These are phyloP conservation scores for Drosophila rubida DNA, from an alignment of 2,888 invertebrate genomes.

Conservation along the genomic window DNA sequence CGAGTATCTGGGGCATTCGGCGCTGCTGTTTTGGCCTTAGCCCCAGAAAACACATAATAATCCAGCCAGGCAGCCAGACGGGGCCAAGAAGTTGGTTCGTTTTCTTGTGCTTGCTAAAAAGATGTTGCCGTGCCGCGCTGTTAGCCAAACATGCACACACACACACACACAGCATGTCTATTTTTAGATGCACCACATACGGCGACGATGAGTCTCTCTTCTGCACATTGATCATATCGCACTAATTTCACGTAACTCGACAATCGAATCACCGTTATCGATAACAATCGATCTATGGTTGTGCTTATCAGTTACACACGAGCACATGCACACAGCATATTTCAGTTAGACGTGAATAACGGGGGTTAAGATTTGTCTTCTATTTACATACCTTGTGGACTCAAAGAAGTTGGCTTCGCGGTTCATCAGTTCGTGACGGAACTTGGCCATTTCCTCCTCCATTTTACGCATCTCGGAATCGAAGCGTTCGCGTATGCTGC, in stretches of 20 bases:
- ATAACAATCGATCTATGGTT: slow-evolving; percentile 6
- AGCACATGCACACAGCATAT: slow-evolving; percentile 3
- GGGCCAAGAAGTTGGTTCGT: slow-evolving; percentile 7
- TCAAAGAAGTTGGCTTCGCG: slow-evolving; percentile 96
- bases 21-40: slow-evolving; percentile 46
- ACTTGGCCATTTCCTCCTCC: slow-evolving; percentile 99
- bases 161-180: slow-evolving; percentile 23
- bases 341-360: neutral
- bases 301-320: slow-evolving; percentile 13
- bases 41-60: slow-evolving; percentile 43
- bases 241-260: slow-evolving; percentile 5
- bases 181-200: slow-evolving; percentile 29
- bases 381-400: slow-evolving; percentile 89
- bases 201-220: slow-evolving; percentile 24
- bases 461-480: slow-evolving; percentile 99
- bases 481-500: slow-evolving; percentile 97
- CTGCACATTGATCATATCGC: slow-evolving; percentile 13
- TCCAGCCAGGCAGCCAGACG: slow-evolving; percentile 39
- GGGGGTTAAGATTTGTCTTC: neutral
- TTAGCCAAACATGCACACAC: neutral
- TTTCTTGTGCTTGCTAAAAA: neutral
- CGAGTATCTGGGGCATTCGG: slow-evolving; percentile 53
- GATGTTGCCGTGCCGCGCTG: slow-evolving; percentile 33
- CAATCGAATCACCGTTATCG: neutral
- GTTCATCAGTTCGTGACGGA: slow-evolving; percentile 96